phyloP scores from a whole-genome alignment of 2,113 vertebrate genomes.

The Bubo bubo region DNA sequence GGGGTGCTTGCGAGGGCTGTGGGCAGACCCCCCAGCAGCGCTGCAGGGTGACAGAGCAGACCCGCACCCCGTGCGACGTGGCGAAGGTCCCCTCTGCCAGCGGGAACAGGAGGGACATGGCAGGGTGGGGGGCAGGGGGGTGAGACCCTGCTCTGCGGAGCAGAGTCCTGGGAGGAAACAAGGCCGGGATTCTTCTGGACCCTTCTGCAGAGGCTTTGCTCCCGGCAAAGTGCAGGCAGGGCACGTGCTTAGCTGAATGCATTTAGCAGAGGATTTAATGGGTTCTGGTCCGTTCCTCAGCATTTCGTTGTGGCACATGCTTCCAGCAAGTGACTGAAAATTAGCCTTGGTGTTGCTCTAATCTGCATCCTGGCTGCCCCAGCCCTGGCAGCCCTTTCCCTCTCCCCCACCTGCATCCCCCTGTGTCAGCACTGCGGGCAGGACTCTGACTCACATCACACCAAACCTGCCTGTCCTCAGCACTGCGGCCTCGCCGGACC shows the following conservation, averaged over 20 bases:
- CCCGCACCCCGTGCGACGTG: fast-evolving
- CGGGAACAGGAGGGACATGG: not conserved
- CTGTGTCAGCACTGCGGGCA: fast-evolving
- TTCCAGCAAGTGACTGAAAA: not conserved
- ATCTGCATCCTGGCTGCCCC: not conserved
- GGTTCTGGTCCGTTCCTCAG: not conserved
- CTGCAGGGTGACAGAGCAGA: not conserved
- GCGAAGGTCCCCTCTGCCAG: not conserved
- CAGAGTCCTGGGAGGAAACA: fast-evolving
- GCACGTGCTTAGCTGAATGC: fast-evolving
- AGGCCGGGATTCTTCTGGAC: not conserved
- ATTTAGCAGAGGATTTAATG: not conserved
- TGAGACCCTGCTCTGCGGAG: not conserved
- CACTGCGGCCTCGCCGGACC: fast-evolving
- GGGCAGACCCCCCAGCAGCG: fast-evolving
- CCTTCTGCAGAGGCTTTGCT: not conserved
- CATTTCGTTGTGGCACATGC: not conserved
- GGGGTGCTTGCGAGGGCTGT: not conserved
- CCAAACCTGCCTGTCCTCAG: not conserved
- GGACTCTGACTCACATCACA: not conserved
- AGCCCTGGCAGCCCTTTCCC: not conserved
- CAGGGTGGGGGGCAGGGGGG: no score
- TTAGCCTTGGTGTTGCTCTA: not conserved
- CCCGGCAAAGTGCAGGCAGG: not conserved
- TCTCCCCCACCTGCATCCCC: not conserved